A percentile compares a stretch with the other conserved stretches of the same genome.
Conservation (phyloP, 2,888 invertebrate genomes). For the Pristionchus mayeri region DNA sequence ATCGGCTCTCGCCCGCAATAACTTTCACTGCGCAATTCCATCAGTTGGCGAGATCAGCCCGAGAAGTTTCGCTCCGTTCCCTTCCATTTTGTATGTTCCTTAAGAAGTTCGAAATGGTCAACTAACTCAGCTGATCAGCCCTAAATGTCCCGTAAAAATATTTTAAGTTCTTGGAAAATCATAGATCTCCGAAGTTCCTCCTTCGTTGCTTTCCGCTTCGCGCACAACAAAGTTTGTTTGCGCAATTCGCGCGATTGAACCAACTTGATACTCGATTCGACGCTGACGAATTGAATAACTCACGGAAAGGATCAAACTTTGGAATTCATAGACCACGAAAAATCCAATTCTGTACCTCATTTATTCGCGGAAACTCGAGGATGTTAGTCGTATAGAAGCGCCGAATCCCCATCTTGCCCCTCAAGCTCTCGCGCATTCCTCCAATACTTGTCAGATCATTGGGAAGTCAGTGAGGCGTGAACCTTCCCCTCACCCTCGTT, state of each 20-base stretch:
- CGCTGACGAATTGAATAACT: neutral
- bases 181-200: neutral
- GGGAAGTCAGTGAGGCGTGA: slow-evolving; percentile 12
- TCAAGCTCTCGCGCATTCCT: no score
- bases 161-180: no score
- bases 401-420: no score
- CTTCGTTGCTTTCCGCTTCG: neutral
- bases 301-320: no score
- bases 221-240: no score
- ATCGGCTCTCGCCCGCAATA: neutral
- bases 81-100: no score
- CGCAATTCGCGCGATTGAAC: neutral
- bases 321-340: neutral
- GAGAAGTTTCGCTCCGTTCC: no score
- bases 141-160: no score
- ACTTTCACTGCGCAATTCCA: slow-evolving; percentile 2
- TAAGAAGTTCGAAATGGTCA: no score
- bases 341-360: neutral
- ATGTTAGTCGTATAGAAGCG: no score
- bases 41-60: no score
- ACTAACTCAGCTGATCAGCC: no score
- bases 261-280: neutral
- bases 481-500: neutral
- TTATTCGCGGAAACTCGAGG: neutral
- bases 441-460: slow-evolving; percentile 34